Evolutionary conservation across 2,113 vertebrate genomes (phyloP).

Genomic region (Arvicanthis niloticus): DNA sequence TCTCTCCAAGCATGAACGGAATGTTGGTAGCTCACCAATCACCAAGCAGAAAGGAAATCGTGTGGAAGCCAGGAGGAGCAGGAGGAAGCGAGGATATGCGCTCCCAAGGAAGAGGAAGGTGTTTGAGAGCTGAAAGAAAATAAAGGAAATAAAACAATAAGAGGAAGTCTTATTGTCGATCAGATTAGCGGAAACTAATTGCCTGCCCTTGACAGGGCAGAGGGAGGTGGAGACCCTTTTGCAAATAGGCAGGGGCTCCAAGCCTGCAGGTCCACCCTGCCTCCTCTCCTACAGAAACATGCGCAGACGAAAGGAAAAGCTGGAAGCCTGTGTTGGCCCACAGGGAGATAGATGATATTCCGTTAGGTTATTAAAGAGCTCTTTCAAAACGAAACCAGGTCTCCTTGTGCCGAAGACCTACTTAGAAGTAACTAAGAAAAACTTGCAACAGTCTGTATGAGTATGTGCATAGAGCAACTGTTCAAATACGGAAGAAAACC

Average conservation of each 20-base stretch:
- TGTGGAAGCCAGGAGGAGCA: background rate
- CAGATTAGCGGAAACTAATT: background rate
- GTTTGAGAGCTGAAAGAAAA: background rate
- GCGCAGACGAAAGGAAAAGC: background rate
- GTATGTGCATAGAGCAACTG: background rate
- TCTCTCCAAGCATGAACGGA: background rate
- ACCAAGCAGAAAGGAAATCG: background rate
- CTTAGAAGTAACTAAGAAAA: background rate
- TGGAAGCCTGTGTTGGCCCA: background rate
- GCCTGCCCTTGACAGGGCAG: background rate
- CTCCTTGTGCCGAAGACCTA: background rate
- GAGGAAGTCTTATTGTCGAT: background rate
- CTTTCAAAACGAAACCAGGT: background rate
- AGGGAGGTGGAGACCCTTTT: background rate
- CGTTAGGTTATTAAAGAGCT: background rate
- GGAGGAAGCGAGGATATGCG: background rate
- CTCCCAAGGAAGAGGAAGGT: conserved; percentile 26
- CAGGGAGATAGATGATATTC: background rate
- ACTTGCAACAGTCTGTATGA: background rate
- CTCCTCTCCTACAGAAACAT: background rate
- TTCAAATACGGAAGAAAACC: background rate
- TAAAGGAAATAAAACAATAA: conserved; percentile 41
- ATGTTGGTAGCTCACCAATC: background rate
- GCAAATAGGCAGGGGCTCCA: background rate
- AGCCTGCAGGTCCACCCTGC: too few relatives aligned